Evolutionary conservation across 37 sponge, comb jelly and placozoan species (phyloP).

Genomic region (Oopsacas minuta): DNA sequence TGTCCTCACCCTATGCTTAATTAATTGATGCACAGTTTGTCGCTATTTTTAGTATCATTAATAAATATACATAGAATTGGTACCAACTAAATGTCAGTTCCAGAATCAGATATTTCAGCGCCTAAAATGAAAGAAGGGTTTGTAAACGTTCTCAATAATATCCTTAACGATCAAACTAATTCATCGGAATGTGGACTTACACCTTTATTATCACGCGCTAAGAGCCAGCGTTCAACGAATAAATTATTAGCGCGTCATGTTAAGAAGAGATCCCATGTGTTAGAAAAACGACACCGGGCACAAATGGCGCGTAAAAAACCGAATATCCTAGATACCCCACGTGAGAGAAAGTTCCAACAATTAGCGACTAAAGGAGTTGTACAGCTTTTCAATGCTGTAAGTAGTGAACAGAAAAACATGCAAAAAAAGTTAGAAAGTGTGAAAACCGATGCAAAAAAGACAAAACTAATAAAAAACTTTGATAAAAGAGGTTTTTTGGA

Average conservation of each 20-base stretch:
- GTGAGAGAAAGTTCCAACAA: neutral
- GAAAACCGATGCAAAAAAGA: slow-evolving; percentile 21
- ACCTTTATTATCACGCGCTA: neutral
- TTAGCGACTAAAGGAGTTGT: slow-evolving; percentile 37
- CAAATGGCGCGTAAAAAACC: neutral
- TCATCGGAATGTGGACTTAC: neutral
- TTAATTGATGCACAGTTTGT: neutral
- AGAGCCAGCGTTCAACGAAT: neutral
- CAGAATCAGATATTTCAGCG: slow-evolving; percentile 3
- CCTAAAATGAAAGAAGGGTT: slow-evolving; percentile 9
- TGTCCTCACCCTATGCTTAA: too few species aligned
- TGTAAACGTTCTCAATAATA: neutral
- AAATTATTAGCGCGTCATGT: neutral
- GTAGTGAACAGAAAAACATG: slow-evolving; percentile 43
- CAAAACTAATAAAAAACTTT: neutral
- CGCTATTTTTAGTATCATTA: neutral
- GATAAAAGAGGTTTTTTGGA: slow-evolving; percentile 1
- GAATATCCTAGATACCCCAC: neutral
- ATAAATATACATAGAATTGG: neutral
- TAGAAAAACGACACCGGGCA: neutral
- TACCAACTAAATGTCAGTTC: slow-evolving; percentile 5
- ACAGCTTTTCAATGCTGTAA: slow-evolving; percentile 74
- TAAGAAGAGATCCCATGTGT: neutral
- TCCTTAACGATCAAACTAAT: neutral
- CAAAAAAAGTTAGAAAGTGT: slow-evolving; percentile 37